Evolutionary conservation across 2,888 invertebrate species (phyloP).

Genomic region (Antheraea assamensis): DNA sequence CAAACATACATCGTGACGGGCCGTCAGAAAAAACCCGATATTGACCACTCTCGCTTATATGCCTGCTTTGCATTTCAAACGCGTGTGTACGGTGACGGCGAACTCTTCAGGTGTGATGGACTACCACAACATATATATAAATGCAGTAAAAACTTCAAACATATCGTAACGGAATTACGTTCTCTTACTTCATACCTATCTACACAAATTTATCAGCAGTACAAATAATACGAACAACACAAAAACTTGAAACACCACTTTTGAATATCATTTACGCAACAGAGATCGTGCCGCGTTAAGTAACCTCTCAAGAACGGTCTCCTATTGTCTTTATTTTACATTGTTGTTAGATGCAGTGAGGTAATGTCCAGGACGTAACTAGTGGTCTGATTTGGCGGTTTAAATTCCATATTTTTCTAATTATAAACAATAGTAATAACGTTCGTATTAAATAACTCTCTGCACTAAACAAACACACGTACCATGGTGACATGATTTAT

Average conservation of each 20-base stretch:
- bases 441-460: too few species aligned
- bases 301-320: background rate
- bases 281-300: background rate
- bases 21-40: background rate
- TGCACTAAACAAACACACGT: too few species aligned
- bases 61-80: background rate
- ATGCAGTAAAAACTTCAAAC: background rate
- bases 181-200: background rate
- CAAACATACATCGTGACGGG: too few species aligned
- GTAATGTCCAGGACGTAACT: background rate
- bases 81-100: background rate
- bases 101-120: background rate
- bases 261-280: conserved; percentile 10
- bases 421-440: too few species aligned
- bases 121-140: background rate
- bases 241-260: background rate
- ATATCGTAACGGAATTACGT: background rate
- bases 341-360: background rate
- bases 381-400: background rate
- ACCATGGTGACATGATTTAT: too few species aligned
- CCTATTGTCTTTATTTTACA: conserved; percentile 13
- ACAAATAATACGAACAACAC: background rate
- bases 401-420: background rate
- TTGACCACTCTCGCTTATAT: background rate
- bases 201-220: background rate